Percentiles rank a stretch among this genome's conserved stretches.
These are phyloP conservation scores for Pelecanus crispus DNA, from an alignment of 2,113 vertebrate genomes.

Conservation along the genomic window DNA sequence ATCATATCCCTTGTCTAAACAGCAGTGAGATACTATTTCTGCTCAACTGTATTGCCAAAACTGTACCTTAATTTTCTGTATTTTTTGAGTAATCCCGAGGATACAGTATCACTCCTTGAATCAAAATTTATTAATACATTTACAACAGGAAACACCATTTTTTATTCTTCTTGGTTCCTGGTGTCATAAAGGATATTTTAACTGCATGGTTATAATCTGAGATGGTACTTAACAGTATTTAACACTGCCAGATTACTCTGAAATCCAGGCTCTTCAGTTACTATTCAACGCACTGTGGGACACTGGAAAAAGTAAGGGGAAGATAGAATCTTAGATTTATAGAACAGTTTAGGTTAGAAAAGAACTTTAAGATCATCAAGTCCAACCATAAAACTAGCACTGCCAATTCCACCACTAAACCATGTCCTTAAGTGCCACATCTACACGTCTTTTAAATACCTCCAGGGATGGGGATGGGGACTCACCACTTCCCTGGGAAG, in stretches of 20 bases:
- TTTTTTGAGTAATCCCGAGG: background rate
- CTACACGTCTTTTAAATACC: no score
- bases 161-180: background rate
- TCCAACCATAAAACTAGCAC: no score
- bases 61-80: background rate
- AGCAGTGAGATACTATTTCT: background rate
- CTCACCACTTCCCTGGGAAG: no score
- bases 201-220: background rate
- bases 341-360: no score
- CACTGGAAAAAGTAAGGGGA: background rate
- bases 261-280: background rate
- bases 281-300: background rate
- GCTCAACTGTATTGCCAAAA: background rate
- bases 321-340: background rate
- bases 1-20: background rate
- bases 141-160: background rate
- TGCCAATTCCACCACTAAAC: no score
- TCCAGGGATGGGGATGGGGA: no score
- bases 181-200: background rate
- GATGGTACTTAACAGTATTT: background rate
- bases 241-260: background rate
- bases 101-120: background rate
- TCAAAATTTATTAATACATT: background rate
- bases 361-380: no score
- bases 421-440: no score